phyloP scores from a whole-genome alignment of 2,888 invertebrate genomes.

The Liodrosophila aerea region DNA sequence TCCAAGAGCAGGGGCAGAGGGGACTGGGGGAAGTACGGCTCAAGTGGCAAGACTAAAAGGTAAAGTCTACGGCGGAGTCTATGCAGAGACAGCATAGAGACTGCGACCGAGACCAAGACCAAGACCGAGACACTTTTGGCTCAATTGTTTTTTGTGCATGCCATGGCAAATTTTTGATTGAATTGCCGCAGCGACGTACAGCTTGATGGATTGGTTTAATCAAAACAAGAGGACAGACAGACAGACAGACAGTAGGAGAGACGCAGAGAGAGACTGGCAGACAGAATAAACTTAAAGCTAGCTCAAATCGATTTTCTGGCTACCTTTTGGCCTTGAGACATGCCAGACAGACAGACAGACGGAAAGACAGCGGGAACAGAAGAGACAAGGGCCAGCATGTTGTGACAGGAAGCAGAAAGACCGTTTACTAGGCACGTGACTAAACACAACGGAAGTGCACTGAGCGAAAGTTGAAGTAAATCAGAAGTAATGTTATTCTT shows the following conservation, averaged over 20 bases:
- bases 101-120: neutral
- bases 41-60: conserved; percentile 41
- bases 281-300: too few species aligned
- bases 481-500: too few species aligned
- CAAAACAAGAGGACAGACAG: conserved; percentile 29
- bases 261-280: neutral
- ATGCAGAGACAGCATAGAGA: conserved; percentile 4
- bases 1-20: conserved; percentile 40
- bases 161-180: conserved; percentile 68
- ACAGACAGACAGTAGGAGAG: neutral
- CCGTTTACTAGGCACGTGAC: conserved; percentile 10
- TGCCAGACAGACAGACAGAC: neutral
- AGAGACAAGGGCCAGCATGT: neutral
- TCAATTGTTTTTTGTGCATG: conserved; percentile 69
- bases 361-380: too few species aligned
- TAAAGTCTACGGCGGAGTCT: conserved; percentile 9
- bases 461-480: too few species aligned
- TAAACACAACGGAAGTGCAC: conserved; percentile 5
- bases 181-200: conserved; percentile 54
- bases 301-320: conserved; percentile 12
- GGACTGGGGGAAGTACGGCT: conserved; percentile 13
- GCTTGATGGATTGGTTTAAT: conserved; percentile 70
- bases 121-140: conserved; percentile 6
- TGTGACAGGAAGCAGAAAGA: conserved; percentile 19
- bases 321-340: conserved; percentile 14